phyloP scores from a whole-genome alignment of 1,140 invertebrate species.

The Tribolium castaneum region DNA sequence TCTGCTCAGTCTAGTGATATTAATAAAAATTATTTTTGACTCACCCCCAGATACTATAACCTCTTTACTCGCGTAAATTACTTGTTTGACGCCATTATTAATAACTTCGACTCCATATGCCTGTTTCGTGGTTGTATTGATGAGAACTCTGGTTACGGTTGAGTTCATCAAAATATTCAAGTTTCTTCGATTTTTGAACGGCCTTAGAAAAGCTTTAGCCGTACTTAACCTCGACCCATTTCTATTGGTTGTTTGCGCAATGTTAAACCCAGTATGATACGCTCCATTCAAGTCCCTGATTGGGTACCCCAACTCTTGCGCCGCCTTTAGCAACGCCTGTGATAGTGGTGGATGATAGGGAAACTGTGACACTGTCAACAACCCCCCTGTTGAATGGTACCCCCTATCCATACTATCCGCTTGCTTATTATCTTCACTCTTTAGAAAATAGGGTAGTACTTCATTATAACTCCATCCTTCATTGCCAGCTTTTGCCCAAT shows the following conservation, averaged over 20 bases:
- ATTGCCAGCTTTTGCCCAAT: slow-evolving; percentile 89
- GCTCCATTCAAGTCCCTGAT: slow-evolving; percentile 87
- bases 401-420: slow-evolving; percentile 78
- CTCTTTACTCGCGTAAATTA: slow-evolving; percentile 73
- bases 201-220: slow-evolving; percentile 84
- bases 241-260: slow-evolving; percentile 88
- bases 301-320: slow-evolving; percentile 84
- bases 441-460: slow-evolving; percentile 88
- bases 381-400: slow-evolving; percentile 82
- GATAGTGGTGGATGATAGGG: slow-evolving; percentile 88
- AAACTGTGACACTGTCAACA: slow-evolving; percentile 83
- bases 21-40: not conserved
- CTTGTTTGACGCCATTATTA: slow-evolving; percentile 69
- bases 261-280: slow-evolving; percentile 81
- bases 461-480: slow-evolving; percentile 91
- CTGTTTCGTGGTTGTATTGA: slow-evolving; percentile 74
- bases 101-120: slow-evolving; percentile 78
- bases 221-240: slow-evolving; percentile 88
- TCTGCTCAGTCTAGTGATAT: too few relatives aligned
- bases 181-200: slow-evolving; percentile 79
- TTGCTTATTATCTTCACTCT: slow-evolving; percentile 86
- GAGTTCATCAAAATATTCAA: slow-evolving; percentile 82
- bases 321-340: slow-evolving; percentile 85
- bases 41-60: slow-evolving; percentile 73
- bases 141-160: slow-evolving; percentile 77